A percentile compares a stretch with the other conserved stretches of the same genome.
Evolutionary conservation across 2,888 invertebrate species (phyloP).

Genomic region (Caenorhabditis sinica): DNA sequence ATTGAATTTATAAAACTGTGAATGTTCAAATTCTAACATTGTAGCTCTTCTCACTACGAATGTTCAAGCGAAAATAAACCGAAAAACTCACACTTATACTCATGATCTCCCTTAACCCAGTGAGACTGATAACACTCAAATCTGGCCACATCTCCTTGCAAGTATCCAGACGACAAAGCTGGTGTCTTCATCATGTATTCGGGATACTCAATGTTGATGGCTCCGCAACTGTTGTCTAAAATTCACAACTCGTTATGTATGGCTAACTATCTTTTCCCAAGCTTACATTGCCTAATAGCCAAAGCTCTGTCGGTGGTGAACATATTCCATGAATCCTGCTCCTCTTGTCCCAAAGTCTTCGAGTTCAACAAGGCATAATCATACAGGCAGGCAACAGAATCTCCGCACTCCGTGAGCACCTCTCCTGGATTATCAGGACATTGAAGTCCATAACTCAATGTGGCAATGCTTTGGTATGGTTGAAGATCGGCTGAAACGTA

Average conservation of each 20-base stretch:
- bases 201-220: constrained; percentile 83
- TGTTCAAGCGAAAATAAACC: too few relatives aligned
- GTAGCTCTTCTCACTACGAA: too few relatives aligned
- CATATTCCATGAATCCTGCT: constrained; percentile 77
- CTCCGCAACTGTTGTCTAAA: constrained; percentile 83
- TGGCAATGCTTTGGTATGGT: constrained; percentile 77
- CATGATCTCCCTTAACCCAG: constrained; percentile 82
- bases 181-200: constrained; percentile 83
- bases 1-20: neutral
- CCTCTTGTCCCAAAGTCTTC: constrained; percentile 79
- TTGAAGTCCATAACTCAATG: constrained; percentile 71
- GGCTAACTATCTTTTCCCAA: neutral
- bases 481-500: constrained; percentile 78
- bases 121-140: constrained; percentile 83
- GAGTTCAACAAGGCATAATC: constrained; percentile 82
- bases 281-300: constrained; percentile 76
- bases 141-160: constrained; percentile 82
- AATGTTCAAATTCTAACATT: too few relatives aligned
- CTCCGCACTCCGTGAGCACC: constrained; percentile 81
- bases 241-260: too few relatives aligned
- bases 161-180: constrained; percentile 80
- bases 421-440: constrained; percentile 82
- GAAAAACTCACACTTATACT: constrained; percentile 79
- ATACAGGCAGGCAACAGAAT: constrained; percentile 81
- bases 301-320: constrained; percentile 75